Base-by-base conservation (phyloP, 2,888 invertebrate species). In the Lissocephala sabroskyi region DNA sequence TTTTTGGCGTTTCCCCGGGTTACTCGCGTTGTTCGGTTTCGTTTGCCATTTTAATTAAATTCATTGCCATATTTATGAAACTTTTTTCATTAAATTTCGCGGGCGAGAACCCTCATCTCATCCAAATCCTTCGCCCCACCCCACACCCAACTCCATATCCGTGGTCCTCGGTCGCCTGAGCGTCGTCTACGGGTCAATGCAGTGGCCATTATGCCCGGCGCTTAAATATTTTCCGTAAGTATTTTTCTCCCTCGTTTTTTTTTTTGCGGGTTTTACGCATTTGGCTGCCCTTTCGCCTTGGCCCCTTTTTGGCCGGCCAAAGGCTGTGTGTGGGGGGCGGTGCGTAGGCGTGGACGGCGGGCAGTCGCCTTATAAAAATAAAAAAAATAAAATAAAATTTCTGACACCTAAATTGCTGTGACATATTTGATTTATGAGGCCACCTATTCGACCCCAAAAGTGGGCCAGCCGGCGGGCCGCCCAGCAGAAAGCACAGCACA, bases 281-380 rank as follows among this genome's bases (percentile, higher is more conserved):
- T 26, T 57, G 7, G 23, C 23, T 61, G 61, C 53, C 49, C 52
- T 46, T 55, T 52, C 37, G 45, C 33, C 43, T 36, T 54, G 53
- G 56, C 47, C 45, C 49, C 56, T 49, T 60, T 50, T 45, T 45
- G 18, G 16, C 41, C 42, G 56, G 58, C 55, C 52, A 61, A 76
- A 52, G 76, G n/a, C n/a, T n/a, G n/a, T n/a, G n/a, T n/a, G n/a
- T n/a, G n/a, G n/a, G n/a, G n/a, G n/a, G n/a, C n/a, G n/a, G n/a
- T n/a, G n/a, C n/a, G n/a, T n/a, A n/a, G n/a, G n/a, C n/a, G n/a
- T n/a, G n/a, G n/a, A n/a, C n/a, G n/a, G n/a, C n/a, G n/a, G n/a
- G n/a, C n/a, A n/a, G n/a, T n/a, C n/a, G n/a, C n/a, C n/a, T 75
- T 73, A 65, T 78, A 78, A 75, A 78, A 73, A 78, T 68, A 76